Percentiles rank a stretch among this genome's conserved stretches.
phyloP scores from a whole-genome alignment of 2,113 vertebrate genomes.

The Hydrolagus affinis region DNA sequence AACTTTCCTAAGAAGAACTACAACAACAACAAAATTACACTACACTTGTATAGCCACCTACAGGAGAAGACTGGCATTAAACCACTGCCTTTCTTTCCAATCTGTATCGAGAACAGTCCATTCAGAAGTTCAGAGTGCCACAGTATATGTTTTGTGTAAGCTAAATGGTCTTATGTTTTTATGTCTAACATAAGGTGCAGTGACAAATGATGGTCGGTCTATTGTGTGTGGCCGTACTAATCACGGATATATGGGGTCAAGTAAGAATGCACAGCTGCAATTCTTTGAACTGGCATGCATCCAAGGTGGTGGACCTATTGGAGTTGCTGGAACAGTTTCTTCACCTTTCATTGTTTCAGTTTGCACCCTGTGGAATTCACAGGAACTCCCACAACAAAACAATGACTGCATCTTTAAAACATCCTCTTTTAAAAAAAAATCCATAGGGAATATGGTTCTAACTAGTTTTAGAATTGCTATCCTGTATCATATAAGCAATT shows the following conservation, averaged over 20 bases:
- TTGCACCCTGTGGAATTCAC: conserved; percentile 17
- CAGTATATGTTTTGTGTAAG: no score
- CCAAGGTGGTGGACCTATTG: conserved; percentile 4
- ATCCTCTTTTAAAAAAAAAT: not conserved
- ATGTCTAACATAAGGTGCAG: not conserved
- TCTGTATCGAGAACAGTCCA: no score
- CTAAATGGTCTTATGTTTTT: no score
- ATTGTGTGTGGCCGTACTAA: not conserved
- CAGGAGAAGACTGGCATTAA: no score
- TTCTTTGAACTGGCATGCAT: not conserved
- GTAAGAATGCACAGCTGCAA: conserved; percentile 15
- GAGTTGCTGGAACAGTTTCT: not conserved
- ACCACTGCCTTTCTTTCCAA: no score
- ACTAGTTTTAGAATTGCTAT: not conserved
- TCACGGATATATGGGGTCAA: conserved; percentile 6
- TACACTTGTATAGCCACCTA: no score
- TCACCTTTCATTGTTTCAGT: conserved; percentile 24
- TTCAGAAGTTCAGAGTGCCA: no score
- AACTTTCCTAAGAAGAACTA: not conserved
- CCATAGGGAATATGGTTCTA: not conserved
- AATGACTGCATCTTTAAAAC: not conserved
- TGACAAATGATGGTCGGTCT: not conserved
- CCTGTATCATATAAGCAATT: not conserved
- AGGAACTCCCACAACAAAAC: conserved; percentile 11
- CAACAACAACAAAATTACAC: no score